Percentiles rank a stretch among this genome's conserved stretches.
Conservation (phyloP, 2,113 vertebrate species). For the Aphelocoma coerulescens region DNA sequence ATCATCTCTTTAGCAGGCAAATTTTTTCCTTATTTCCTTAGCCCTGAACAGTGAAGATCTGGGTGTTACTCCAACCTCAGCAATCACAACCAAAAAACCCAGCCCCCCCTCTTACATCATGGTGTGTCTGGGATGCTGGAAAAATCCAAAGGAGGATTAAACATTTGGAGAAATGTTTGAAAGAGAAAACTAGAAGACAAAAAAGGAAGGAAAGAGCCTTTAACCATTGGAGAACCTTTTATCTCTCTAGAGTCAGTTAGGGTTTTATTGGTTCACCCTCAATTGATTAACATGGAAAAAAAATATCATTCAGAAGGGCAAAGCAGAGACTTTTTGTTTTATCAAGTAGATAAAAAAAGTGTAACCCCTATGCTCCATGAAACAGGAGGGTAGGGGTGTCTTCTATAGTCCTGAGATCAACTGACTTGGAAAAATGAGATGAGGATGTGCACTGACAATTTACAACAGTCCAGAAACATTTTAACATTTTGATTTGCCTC, state of each 20-base stretch:
- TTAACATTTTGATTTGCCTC: background rate
- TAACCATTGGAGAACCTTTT: background rate
- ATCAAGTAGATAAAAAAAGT: background rate
- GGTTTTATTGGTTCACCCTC: fast-evolving
- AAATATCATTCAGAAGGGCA: background rate
- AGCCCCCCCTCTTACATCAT: background rate
- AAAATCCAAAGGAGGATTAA: background rate
- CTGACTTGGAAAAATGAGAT: background rate
- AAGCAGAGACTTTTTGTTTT: background rate
- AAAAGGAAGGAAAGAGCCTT: background rate
- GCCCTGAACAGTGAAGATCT: background rate
- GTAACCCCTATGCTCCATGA: background rate
- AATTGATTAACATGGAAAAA: background rate
- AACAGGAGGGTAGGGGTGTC: background rate
- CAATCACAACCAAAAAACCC: background rate
- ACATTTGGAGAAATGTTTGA: background rate
- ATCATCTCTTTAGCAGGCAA: background rate
- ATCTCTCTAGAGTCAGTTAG: background rate
- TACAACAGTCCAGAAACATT: background rate
- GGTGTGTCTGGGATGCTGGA: background rate
- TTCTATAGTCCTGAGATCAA: background rate
- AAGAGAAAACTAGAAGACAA: background rate
- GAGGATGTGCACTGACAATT: background rate
- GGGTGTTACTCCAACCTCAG: background rate
- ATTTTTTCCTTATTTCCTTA: background rate